phyloP scores from a whole-genome alignment of 2,797 vertebrate species.

The Gymnoscopelus braueri region DNA sequence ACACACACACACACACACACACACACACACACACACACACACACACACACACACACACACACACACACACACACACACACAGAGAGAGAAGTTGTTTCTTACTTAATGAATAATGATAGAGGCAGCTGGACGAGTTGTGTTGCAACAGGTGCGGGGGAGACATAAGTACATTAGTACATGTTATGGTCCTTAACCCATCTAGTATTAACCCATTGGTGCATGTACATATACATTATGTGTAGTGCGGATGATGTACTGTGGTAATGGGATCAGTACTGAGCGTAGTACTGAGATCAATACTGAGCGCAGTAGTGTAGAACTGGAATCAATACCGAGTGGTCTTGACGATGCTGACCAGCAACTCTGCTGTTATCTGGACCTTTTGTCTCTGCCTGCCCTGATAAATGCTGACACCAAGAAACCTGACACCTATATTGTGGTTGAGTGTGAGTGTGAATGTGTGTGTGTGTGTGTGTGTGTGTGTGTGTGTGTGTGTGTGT shows the following conservation, averaged over 20 bases:
- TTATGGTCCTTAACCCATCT: too few species aligned
- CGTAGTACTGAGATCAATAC: too few species aligned
- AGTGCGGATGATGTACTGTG: too few species aligned
- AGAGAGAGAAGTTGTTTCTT: neutral
- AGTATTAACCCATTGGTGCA: too few species aligned
- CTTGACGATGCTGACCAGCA: constrained; percentile 69
- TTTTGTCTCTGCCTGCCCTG: constrained; percentile 64
- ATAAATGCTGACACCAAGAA: constrained; percentile 78
- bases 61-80: neutral
- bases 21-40: too few species aligned
- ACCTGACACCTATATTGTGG: constrained; percentile 62
- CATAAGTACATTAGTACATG: too few species aligned
- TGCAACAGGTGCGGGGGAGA: too few species aligned
- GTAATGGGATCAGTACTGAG: too few species aligned
- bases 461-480: constrained; percentile 10
- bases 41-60: neutral
- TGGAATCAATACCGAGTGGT: constrained; percentile 69
- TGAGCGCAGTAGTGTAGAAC: neutral
- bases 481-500: constrained; percentile 2
- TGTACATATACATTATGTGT: too few species aligned
- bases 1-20: too few species aligned
- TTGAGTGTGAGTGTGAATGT: constrained; percentile 35
- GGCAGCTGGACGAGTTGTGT: too few species aligned
- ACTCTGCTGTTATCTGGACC: constrained; percentile 58
- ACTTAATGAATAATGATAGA: neutral